A percentile compares a stretch with the other conserved stretches of the same genome.
Evolutionary conservation across 2,113 vertebrate species (phyloP).

Genomic region (Etheostoma cragini): DNA sequence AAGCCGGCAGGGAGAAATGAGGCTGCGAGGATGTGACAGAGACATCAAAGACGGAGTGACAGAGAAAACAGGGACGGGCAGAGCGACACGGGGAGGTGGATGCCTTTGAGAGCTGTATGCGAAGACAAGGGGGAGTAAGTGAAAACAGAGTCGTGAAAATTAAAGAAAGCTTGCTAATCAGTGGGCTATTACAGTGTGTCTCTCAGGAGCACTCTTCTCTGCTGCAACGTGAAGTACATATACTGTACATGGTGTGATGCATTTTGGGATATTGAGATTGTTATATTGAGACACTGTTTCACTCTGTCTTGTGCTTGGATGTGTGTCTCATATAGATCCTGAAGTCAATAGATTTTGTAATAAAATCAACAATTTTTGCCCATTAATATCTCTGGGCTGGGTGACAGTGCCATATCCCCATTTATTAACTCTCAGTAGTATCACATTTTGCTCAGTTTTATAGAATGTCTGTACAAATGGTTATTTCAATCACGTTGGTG

Average conservation of each 20-base stretch:
- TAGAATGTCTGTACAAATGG: no score
- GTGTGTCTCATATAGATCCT: not conserved
- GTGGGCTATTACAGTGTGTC: not conserved
- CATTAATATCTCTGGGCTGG: not conserved
- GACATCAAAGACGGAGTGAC: slow-evolving; percentile 52
- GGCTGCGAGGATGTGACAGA: slow-evolving; percentile 40
- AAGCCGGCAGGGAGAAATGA: slow-evolving; percentile 25
- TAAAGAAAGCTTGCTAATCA: slow-evolving; percentile 25
- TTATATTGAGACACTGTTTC: not conserved
- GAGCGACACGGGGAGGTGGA: slow-evolving; percentile 27
- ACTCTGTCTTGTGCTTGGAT: not conserved
- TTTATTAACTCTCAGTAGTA: not conserved
- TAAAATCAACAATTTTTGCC: not conserved
- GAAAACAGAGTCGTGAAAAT: slow-evolving; percentile 24
- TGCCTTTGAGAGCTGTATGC: slow-evolving; percentile 13
- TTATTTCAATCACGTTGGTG: not conserved
- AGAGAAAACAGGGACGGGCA: slow-evolving; percentile 11
- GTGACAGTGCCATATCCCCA: not conserved
- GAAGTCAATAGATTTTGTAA: not conserved
- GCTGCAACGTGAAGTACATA: not conserved
- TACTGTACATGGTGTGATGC: not conserved
- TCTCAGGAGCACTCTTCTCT: not conserved
- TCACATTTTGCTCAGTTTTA: not conserved
- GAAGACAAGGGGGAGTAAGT: not conserved
- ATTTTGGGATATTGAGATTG: not conserved